phyloP scores from a whole-genome alignment of 2,113 vertebrate species.

The Rhabdornis inornatus region DNA sequence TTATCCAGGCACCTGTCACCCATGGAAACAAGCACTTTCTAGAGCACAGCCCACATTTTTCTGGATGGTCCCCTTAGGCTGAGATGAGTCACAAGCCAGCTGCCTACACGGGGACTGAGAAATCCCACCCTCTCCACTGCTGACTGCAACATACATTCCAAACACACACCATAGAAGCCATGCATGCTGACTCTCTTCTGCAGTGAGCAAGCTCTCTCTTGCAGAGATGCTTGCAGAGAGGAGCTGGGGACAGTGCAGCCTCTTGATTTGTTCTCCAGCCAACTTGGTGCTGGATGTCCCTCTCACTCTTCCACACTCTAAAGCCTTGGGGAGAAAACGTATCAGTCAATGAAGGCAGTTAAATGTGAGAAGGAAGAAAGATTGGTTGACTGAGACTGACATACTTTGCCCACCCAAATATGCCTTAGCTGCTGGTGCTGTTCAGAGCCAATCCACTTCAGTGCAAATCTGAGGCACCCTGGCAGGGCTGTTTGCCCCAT shows the following conservation, averaged over 20 bases:
- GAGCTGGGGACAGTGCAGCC: accelerated
- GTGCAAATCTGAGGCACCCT: background rate
- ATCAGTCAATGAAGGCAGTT: background rate
- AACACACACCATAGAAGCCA: background rate
- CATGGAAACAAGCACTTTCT: background rate
- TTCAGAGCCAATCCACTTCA: background rate
- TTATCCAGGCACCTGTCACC: background rate
- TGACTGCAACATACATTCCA: background rate
- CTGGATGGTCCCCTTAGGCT: background rate
- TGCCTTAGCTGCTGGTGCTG: background rate
- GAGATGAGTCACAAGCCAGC: background rate
- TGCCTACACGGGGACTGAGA: background rate
- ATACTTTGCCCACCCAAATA: background rate
- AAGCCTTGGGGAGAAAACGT: background rate
- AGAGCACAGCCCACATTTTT: background rate
- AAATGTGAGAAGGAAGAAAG: background rate
- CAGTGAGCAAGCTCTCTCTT: background rate
- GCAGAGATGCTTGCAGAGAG: background rate
- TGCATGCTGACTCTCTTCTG: background rate
- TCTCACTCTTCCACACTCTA: background rate
- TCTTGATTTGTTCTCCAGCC: background rate
- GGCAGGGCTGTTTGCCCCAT: background rate
- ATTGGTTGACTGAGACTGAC: background rate
- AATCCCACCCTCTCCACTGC: background rate
- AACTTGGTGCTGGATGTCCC: background rate